These are phyloP conservation scores for Nephila pilipes DNA, from an alignment of 1,140 invertebrate genomes.

Conservation along the genomic window DNA sequence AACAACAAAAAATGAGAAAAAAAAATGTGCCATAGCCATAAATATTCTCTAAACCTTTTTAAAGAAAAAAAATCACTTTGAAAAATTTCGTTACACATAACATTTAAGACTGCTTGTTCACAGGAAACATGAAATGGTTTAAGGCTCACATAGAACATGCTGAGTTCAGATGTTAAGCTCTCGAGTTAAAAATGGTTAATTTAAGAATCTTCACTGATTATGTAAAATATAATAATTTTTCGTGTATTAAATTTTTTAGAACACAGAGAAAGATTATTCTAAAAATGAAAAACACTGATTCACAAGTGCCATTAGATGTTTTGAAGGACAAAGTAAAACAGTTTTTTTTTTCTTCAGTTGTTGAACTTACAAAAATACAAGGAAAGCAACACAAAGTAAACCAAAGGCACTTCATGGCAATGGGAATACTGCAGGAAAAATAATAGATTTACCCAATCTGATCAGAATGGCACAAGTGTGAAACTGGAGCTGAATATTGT, in stretches of 20 bases:
- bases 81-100: constrained; percentile 3
- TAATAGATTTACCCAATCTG: constrained; percentile 31
- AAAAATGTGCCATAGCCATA: constrained; percentile 22
- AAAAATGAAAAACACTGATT: not conserved
- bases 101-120: constrained; percentile 13
- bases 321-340: not conserved
- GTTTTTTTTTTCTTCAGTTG: not conserved
- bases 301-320: constrained; percentile 48
- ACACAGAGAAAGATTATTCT: not conserved
- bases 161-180: constrained; percentile 72
- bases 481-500: constrained; percentile 13
- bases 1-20: no score
- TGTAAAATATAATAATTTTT: constrained; percentile 34
- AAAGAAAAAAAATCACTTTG: not conserved
- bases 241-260: not conserved
- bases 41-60: not conserved
- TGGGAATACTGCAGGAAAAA: constrained; percentile 32
- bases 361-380: not conserved
- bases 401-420: constrained; percentile 74
- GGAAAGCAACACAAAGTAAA: constrained; percentile 5
- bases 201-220: not conserved
- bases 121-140: constrained; percentile 57
- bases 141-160: constrained; percentile 72
- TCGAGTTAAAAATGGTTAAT: constrained; percentile 62
- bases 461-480: constrained; percentile 62